A percentile compares a stretch with the other conserved stretches of the same genome.
These are phyloP conservation scores for Monarcha castaneiventris DNA, from an alignment of 2,113 vertebrate genomes.

Conservation along the genomic window DNA sequence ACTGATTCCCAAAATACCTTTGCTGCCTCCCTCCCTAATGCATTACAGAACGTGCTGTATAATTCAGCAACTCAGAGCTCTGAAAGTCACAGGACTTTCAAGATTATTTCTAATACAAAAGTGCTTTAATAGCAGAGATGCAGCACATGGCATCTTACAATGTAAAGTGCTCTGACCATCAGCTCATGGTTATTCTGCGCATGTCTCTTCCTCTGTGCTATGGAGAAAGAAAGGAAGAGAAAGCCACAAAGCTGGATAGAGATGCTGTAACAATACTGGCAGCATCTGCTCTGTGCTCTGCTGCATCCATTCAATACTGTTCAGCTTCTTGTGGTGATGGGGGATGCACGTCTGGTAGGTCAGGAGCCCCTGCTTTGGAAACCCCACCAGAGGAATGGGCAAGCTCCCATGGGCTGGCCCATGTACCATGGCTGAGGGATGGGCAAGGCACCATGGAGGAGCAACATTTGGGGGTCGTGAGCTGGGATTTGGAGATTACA, in stretches of 20 bases:
- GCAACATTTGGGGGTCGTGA: background rate
- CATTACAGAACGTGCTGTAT: background rate
- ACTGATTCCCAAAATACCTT: background rate
- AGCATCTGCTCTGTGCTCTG: background rate
- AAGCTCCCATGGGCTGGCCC: background rate
- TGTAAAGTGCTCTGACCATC: background rate
- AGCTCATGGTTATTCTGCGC: background rate
- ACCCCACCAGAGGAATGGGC: background rate
- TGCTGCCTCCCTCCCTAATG: background rate
- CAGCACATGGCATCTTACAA: background rate
- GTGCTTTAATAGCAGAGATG: background rate
- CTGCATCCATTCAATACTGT: background rate
- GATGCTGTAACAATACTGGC: background rate
- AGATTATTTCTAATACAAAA: background rate
- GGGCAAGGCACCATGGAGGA: background rate
- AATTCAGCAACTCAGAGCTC: background rate
- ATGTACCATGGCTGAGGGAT: background rate
- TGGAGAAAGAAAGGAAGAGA: background rate
- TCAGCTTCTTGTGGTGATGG: background rate
- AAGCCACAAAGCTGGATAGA: background rate
- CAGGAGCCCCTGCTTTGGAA: background rate
- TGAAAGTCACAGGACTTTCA: background rate
- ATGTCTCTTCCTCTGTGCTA: background rate
- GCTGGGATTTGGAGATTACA: background rate
- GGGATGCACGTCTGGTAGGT: background rate